These are phyloP conservation scores for Halcyon badia DNA, from an alignment of 2,797 vertebrate genomes.

Conservation along the genomic window DNA sequence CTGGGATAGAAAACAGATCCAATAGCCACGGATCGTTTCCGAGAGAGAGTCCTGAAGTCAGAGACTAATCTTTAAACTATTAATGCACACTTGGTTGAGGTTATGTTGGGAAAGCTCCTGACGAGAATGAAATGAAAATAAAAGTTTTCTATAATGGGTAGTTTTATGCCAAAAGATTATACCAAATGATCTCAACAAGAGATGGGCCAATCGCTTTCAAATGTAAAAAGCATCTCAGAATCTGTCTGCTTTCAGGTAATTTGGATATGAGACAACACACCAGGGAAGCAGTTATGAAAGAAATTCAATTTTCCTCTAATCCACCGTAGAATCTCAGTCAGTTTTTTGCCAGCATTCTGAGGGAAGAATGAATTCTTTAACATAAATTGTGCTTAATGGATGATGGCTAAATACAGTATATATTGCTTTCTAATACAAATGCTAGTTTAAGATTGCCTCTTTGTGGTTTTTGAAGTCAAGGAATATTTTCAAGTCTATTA, in stretches of 20 bases:
- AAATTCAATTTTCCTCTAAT: slow-evolving; percentile 4
- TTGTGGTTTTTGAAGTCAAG: neutral
- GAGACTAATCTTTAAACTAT: slow-evolving; percentile 34
- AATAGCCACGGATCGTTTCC: neutral
- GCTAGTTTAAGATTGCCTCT: neutral
- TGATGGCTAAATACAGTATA: neutral
- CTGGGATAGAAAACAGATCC: slow-evolving; percentile 33
- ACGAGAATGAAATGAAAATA: slow-evolving; percentile 54
- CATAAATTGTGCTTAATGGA: neutral
- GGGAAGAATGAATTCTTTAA: neutral
- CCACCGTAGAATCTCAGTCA: neutral
- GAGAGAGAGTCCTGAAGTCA: slow-evolving; percentile 19
- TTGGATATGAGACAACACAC: neutral
- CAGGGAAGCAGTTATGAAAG: neutral
- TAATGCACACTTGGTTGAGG: neutral
- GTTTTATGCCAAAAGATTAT: slow-evolving; percentile 29
- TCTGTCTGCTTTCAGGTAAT: neutral
- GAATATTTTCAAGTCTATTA: neutral
- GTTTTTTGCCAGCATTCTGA: neutral
- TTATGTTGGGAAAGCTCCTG: slow-evolving; percentile 27
- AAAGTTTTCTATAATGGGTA: neutral
- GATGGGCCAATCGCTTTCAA: neutral
- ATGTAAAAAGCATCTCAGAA: neutral
- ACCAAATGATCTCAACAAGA: slow-evolving; percentile 30
- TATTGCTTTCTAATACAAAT: neutral